These are phyloP conservation scores for Zoanthus solanderi DNA, from an alignment of 92 coral and sea anemone species.

Conservation along the genomic window DNA sequence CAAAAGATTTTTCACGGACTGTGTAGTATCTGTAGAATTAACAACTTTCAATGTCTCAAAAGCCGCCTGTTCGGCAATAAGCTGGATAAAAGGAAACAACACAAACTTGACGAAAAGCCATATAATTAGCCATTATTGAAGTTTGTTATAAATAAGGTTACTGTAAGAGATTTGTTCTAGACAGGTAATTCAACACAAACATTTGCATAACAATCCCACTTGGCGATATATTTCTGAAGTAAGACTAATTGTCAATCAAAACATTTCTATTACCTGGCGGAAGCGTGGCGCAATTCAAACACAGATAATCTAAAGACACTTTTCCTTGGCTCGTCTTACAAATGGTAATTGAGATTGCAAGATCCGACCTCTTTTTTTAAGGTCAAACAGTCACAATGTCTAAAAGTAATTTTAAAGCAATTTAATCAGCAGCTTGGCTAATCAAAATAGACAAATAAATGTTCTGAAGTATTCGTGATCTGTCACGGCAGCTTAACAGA, in stretches of 20 bases:
- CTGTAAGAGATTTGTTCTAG: slow-evolving; percentile 10
- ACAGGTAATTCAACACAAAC: slow-evolving; percentile 10
- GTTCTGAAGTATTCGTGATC: not conserved
- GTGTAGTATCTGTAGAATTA: slow-evolving; percentile 17
- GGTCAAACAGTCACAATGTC: not conserved
- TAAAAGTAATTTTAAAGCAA: not conserved
- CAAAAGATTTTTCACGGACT: slow-evolving; percentile 2
- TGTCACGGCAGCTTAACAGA: not conserved
- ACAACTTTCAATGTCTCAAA: not conserved
- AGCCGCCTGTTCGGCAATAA: slow-evolving; percentile 4
- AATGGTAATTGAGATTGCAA: slow-evolving; percentile 15
- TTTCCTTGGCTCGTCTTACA: not conserved
- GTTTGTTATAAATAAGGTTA: slow-evolving; percentile 8
- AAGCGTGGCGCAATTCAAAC: slow-evolving; percentile 10
- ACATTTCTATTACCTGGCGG: slow-evolving; percentile 22
- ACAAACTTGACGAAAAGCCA: not conserved
- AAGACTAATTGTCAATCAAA: not conserved
- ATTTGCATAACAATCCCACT: slow-evolving; percentile 28
- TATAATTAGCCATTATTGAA: slow-evolving; percentile 21
- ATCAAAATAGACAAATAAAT: not conserved
- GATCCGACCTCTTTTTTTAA: slow-evolving; percentile 5
- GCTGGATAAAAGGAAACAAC: not conserved
- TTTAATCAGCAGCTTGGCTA: not conserved
- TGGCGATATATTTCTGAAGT: not conserved
- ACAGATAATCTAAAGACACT: slow-evolving; percentile 18